Percentiles rank a stretch among this genome's conserved stretches.
These are phyloP conservation scores for Sus scrofa DNA, from an alignment of 2,113 vertebrate genomes.

Conservation along the genomic window DNA sequence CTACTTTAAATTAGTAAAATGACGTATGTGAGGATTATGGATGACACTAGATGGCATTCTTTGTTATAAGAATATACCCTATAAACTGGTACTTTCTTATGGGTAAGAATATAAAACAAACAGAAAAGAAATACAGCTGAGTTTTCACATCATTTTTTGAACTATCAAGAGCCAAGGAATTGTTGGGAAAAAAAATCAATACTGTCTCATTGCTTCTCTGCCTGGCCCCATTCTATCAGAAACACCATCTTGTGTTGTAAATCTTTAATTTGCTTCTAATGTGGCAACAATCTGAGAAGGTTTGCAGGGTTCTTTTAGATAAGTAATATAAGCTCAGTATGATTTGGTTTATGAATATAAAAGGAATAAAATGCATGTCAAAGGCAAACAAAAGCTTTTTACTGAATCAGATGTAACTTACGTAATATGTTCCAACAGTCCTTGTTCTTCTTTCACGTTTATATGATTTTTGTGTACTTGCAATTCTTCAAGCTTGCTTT, in stretches of 20 bases:
- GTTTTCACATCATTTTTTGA: slow-evolving; percentile 47
- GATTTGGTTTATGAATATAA: slow-evolving; percentile 37
- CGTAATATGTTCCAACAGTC: background rate
- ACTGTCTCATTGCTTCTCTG: background rate
- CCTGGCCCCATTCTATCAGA: slow-evolving; percentile 53
- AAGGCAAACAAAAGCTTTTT: slow-evolving; percentile 34
- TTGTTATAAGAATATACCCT: background rate
- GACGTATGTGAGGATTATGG: background rate
- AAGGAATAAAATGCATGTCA: slow-evolving; percentile 1
- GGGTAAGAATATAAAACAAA: slow-evolving; percentile 50
- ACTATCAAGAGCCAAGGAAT: slow-evolving; percentile 26
- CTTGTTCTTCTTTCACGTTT: background rate
- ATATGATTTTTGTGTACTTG: slow-evolving; percentile 47
- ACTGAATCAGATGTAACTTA: background rate
- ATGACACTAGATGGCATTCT: background rate
- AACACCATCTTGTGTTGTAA: slow-evolving; percentile 56
- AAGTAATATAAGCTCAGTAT: background rate
- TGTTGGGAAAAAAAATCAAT: slow-evolving; percentile 16
- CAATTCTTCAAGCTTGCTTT: background rate
- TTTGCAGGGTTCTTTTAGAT: slow-evolving; percentile 48
- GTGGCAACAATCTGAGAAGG: background rate
- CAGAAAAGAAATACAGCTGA: slow-evolving; percentile 33
- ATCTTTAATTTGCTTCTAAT: slow-evolving; percentile 67
- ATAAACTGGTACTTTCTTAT: background rate
- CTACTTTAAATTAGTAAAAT: background rate